Evolutionary conservation across 2,797 vertebrate species (phyloP).

Genomic region (Emys orbicularis): DNA sequence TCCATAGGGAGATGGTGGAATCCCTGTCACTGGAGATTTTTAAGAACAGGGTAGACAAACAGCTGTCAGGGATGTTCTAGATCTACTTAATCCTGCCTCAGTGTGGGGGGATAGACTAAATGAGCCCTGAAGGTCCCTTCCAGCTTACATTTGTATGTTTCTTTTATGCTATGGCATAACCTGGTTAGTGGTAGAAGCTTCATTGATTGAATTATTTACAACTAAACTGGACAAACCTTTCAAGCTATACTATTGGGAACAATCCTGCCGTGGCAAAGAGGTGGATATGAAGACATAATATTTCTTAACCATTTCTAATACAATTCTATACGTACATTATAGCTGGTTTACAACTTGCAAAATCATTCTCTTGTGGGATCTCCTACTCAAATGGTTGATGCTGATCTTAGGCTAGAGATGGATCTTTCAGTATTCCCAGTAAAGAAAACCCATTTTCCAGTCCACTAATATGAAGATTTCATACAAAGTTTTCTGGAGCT

Average conservation of each 20-base stretch:
- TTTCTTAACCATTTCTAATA: neutral
- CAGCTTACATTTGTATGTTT: neutral
- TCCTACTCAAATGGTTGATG: neutral
- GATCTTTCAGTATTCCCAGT: neutral
- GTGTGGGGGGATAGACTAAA: neutral
- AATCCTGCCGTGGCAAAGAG: neutral
- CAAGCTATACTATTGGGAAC: neutral
- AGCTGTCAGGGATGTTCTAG: neutral
- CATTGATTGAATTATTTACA: neutral
- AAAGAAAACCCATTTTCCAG: neutral
- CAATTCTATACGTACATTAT: neutral
- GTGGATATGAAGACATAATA: neutral
- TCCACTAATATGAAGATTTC: neutral
- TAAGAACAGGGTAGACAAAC: neutral
- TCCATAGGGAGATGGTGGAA: neutral
- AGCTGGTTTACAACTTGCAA: neutral
- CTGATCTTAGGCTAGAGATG: neutral
- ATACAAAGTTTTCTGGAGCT: neutral
- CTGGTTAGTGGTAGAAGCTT: slow-evolving; percentile 19
- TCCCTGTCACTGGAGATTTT: neutral
- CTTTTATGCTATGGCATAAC: slow-evolving; percentile 16
- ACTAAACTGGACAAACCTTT: neutral
- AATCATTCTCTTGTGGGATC: neutral
- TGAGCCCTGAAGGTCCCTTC: neutral
- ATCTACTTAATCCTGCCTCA: neutral